Conservation (phyloP, 2,797 vertebrate genomes). For the Brotula barbata region DNA sequence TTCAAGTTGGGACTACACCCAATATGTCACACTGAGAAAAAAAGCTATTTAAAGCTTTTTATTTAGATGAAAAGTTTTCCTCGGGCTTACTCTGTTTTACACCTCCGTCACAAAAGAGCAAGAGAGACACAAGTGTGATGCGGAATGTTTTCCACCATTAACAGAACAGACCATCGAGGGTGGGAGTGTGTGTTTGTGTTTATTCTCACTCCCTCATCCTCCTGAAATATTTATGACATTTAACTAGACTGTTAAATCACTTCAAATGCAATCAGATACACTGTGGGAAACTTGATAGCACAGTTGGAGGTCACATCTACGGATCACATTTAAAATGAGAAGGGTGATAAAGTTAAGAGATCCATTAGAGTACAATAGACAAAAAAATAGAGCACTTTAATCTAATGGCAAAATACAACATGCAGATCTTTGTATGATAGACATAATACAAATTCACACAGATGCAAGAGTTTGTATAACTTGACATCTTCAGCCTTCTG, state of each 20-base stretch:
- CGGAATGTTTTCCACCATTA: conserved; percentile 14
- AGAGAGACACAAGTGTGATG: conserved; percentile 3
- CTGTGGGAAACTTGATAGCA: conserved; percentile 52
- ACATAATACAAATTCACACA: no score
- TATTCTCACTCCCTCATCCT: conserved; percentile 40
- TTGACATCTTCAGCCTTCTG: no score
- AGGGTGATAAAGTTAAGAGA: conserved; percentile 10
- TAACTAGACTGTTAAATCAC: conserved; percentile 51
- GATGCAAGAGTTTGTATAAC: no score
- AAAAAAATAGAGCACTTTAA: no score
- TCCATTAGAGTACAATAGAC: not conserved
- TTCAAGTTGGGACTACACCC: not conserved
- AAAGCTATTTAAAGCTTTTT: not conserved
- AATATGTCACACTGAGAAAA: not conserved
- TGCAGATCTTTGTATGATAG: no score
- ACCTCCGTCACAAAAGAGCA: not conserved
- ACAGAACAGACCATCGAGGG: not conserved
- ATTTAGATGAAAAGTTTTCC: conserved; percentile 1
- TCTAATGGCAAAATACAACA: no score
- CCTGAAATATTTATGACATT: conserved; percentile 66
- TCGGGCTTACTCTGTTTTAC: not conserved
- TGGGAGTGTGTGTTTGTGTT: conserved; percentile 23
- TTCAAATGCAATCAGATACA: conserved; percentile 48
- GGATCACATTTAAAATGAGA: conserved; percentile 6
- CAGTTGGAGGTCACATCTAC: conserved; percentile 48